A percentile compares a stretch with the other conserved stretches of the same genome.
Conservation (phyloP, 1,140 invertebrate genomes). For the Meteorus sp. region DNA sequence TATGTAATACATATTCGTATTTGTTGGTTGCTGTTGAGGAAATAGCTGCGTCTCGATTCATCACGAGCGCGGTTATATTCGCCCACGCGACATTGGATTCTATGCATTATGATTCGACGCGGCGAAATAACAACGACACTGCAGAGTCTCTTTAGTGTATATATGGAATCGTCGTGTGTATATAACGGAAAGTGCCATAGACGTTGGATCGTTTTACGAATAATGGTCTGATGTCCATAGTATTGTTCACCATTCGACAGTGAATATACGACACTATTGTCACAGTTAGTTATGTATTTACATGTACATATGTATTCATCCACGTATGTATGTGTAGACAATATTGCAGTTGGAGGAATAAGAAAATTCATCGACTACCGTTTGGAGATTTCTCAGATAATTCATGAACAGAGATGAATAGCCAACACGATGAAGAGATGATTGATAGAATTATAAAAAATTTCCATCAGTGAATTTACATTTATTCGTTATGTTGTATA, state of each 20-base stretch:
- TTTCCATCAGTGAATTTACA: no score
- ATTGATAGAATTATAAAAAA: no score
- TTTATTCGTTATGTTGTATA: no score
- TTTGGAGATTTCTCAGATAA: no score
- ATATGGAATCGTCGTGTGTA: not conserved
- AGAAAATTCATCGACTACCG: no score
- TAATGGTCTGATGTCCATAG: slow-evolving; percentile 15
- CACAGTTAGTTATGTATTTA: not conserved
- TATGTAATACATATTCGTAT: not conserved
- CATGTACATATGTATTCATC: no score
- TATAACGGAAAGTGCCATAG: slow-evolving; percentile 5
- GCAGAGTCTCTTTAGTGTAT: not conserved
- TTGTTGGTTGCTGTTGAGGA: no score
- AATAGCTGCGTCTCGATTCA: slow-evolving; percentile 8
- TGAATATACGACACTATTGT: slow-evolving; percentile 17
- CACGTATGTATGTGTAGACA: no score
- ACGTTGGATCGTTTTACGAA: slow-evolving; percentile 13
- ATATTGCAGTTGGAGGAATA: no score
- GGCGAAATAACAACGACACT: slow-evolving; percentile 2
- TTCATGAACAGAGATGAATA: no score
- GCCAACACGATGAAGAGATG: no score
- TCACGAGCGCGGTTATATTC: not conserved
- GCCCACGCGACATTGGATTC: not conserved
- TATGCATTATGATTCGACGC: slow-evolving; percentile 13
- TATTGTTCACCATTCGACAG: slow-evolving; percentile 11